Evolutionary conservation across 2,888 invertebrate genomes (phyloP), one percentile per base, ranked within the genome.

Genomic region (Hetaerina titia): DNA sequence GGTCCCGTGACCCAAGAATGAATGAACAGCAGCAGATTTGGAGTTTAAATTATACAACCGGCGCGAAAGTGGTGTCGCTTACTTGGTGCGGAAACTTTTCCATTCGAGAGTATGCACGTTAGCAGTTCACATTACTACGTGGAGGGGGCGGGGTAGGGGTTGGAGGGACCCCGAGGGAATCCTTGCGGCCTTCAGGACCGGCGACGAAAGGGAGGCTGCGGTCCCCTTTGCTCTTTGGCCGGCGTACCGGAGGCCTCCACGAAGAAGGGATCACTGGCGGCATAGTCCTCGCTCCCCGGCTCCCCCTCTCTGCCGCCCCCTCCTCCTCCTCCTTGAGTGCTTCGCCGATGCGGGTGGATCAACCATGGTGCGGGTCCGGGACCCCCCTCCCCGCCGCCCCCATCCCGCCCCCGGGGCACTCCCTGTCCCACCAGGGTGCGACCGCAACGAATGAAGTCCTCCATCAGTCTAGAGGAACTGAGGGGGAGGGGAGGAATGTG

Each of bases 381-480:
- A 63, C 63, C 15, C 69, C 69, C n/a, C 6, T 8, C 8, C 8
- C 8, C 0, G 13, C 81, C 31, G 13, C 4, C 31, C 81, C 81
- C 22, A 17, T 8, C 11, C 31, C 25, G 0, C 81, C 81, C 13
- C 31, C 25, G 6, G 60, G 60, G 17, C 13, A 9, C 69, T 7
- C 22, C 8, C 69, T 22, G 22, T 69, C 13, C 25, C 81, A 81
- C 25, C 11, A 31, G 81, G 81, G 11, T n/a, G 25, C 13, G 25
- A 81, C 81, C 81, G 81, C 81, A 81, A 31, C 31, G 81, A 81
- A 81, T 81, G 25, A 81, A 81, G 81, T 81, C 81, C 81, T 31
- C 31, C 81, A 81, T 81, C 81, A 31, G 25, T 9, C 81, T 31
- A 31, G 13, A 8, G 22, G 81, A 31, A 81, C 81, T 2, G 2